phyloP scores from a whole-genome alignment of 2,888 invertebrate genomes.

The Cylindroiulus punctatus region DNA sequence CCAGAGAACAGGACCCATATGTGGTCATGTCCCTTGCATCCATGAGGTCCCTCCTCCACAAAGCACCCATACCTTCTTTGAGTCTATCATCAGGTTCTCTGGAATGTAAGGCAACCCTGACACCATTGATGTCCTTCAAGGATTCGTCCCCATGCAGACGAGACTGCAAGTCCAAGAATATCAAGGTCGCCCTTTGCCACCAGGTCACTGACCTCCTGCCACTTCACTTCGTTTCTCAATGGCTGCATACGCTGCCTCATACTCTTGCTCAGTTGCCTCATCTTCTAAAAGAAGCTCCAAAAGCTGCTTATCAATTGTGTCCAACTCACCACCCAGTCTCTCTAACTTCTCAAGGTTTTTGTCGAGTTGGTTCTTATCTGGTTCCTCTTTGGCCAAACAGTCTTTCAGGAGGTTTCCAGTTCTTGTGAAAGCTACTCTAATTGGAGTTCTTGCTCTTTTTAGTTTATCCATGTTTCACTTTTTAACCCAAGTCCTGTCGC shows the following conservation, averaged over 20 bases:
- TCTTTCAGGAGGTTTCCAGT: not conserved
- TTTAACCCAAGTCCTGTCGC: not conserved
- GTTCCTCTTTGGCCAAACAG: not conserved
- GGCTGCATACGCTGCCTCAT: no score
- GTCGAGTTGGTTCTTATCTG: not conserved
- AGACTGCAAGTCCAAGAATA: no score
- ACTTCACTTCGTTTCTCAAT: no score
- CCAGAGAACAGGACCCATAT: no score
- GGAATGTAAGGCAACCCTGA: not conserved
- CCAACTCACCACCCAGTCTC: not conserved
- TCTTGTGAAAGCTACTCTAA: not conserved
- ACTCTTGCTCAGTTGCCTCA: not conserved
- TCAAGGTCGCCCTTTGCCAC: no score
- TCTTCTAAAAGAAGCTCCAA: not conserved
- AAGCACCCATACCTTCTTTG: not conserved
- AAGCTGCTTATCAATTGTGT: not conserved
- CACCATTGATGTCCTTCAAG: not conserved
- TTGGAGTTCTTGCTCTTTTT: not conserved
- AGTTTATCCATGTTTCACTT: not conserved
- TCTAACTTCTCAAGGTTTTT: not conserved
- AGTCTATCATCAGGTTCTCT: not conserved
- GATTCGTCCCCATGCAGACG: no score
- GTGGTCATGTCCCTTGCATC: no score
- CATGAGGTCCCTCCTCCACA: not conserved
- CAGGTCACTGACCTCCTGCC: no score